Conservation (phyloP, 2,888 invertebrate species). For the Apotomis turbidana region DNA sequence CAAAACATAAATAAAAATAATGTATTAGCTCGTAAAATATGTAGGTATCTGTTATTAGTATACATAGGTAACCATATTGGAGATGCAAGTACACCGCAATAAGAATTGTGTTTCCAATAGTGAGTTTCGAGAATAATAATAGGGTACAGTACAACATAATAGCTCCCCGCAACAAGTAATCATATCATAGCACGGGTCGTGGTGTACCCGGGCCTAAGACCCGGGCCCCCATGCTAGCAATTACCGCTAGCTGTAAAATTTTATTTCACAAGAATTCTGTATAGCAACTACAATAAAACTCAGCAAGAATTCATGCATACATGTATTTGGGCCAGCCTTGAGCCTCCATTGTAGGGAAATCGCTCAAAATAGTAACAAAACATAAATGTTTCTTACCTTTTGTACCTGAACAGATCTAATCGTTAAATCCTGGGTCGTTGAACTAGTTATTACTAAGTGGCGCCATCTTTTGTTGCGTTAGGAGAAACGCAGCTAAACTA, state of each 20-base stretch:
- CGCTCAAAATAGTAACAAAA: conserved; percentile 9
- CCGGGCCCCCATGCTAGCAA: conserved; percentile 18
- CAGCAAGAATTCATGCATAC: conserved; percentile 26
- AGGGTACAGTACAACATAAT: conserved; percentile 19
- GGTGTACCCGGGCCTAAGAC: not conserved
- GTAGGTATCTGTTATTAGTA: not conserved
- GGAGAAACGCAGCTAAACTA: not conserved
- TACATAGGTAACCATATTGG: not conserved
- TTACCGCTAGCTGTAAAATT: conserved; percentile 6
- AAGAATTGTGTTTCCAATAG: conserved; percentile 9
- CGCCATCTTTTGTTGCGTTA: conserved; percentile 27
- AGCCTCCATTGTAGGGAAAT: conserved; percentile 13
- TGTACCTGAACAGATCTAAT: conserved; percentile 3
- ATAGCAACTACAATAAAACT: not conserved
- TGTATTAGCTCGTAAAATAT: not conserved
- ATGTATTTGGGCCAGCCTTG: conserved; percentile 22
- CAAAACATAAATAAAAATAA: too few relatives aligned
- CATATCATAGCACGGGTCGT: conserved; percentile 10
- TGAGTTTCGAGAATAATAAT: conserved; percentile 22
- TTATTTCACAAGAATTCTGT: conserved; percentile 5
- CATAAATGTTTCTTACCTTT: conserved; percentile 25
- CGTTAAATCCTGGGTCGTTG: conserved; percentile 39
- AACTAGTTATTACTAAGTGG: conserved; percentile 32
- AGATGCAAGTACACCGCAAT: not conserved
- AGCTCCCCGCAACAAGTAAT: conserved; percentile 8